Percentiles rank a stretch among this genome's conserved stretches.
Conservation (phyloP, 2,797 vertebrate genomes). For the Decapterus maruadsi region DNA sequence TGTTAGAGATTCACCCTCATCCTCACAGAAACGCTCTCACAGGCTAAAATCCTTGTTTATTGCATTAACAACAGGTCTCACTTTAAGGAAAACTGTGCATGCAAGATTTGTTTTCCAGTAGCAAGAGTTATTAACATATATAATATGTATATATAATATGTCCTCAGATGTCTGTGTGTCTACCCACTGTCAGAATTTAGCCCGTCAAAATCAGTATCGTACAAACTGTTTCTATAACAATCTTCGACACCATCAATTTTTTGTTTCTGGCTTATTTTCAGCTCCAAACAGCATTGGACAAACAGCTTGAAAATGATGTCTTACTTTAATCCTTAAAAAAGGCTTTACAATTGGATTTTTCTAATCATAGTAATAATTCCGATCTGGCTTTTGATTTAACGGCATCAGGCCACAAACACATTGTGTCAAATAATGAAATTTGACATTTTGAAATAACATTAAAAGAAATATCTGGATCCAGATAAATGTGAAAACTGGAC, state of each 20-base stretch:
- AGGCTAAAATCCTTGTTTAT: slow-evolving; percentile 29
- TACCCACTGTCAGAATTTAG: neutral
- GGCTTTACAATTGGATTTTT: neutral
- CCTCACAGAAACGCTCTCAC: slow-evolving; percentile 37
- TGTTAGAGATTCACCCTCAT: slow-evolving; percentile 57
- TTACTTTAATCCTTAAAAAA: slow-evolving; percentile 2
- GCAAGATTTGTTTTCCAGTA: slow-evolving; percentile 8
- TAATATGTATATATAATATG: slow-evolving; percentile 19
- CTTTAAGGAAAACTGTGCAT: slow-evolving; percentile 32
- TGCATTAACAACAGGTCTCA: slow-evolving; percentile 9
- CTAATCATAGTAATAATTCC: neutral
- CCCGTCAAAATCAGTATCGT: neutral
- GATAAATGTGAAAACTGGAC: neutral
- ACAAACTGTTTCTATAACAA: neutral
- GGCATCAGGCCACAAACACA: neutral
- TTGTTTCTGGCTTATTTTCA: neutral
- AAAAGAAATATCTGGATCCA: neutral
- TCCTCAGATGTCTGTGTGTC: slow-evolving; percentile 3
- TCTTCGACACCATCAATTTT: neutral
- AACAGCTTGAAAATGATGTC: neutral
- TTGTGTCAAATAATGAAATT: neutral
- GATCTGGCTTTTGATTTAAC: neutral
- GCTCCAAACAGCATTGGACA: neutral
- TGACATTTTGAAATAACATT: neutral
- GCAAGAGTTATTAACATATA: slow-evolving; percentile 19